Conservation (phyloP, 2,113 vertebrate genomes). For the Baryphthengus martii region DNA sequence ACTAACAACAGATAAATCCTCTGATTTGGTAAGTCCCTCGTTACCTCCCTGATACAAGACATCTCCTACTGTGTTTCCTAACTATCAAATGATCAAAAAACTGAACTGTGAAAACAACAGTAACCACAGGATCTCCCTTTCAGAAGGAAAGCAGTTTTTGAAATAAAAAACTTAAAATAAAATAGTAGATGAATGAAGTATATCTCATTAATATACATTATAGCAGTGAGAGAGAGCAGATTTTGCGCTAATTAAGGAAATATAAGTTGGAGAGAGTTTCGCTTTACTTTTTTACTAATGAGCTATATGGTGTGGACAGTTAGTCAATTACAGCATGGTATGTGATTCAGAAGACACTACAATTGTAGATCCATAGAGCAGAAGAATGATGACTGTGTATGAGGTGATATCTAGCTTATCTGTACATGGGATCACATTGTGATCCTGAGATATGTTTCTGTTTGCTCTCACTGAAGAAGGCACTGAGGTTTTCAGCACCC, state of each 20-base stretch:
- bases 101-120: background rate
- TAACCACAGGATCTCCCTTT: background rate
- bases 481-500: background rate
- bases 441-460: background rate
- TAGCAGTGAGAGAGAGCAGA: background rate
- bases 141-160: background rate
- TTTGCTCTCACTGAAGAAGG: background rate
- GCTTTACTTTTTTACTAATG: conserved; percentile 29
- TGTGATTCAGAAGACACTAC: background rate
- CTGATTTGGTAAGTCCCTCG: background rate
- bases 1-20: conserved; percentile 33
- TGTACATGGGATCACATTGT: rapidly evolving
- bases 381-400: background rate
- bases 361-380: background rate
- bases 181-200: background rate
- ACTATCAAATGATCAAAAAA: conserved; percentile 35
- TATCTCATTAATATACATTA: conserved; percentile 5
- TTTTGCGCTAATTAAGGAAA: conserved; percentile 42
- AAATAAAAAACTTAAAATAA: background rate
- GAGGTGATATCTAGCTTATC: background rate
- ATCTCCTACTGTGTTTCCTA: conserved; percentile 27
- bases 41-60: background rate
- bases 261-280: background rate
- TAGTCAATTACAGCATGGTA: background rate
- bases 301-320: conserved; percentile 1